A percentile compares a stretch with the other conserved stretches of the same genome.
These are phyloP conservation scores for Phyllotreta striolata DNA, from an alignment of 2,888 invertebrate genomes.

Conservation along the genomic window DNA sequence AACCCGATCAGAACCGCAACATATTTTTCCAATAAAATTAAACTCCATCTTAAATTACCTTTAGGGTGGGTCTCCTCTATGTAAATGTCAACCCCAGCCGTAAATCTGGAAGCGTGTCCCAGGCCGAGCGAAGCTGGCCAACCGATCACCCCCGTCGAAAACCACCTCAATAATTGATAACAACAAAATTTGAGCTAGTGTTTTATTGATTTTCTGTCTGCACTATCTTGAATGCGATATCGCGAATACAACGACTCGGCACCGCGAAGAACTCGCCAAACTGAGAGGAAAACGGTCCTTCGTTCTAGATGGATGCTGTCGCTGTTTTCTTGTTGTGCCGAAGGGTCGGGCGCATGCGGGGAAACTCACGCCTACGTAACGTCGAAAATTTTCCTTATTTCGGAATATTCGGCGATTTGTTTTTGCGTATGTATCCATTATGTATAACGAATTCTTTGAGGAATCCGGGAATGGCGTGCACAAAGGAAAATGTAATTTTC, in stretches of 20 bases:
- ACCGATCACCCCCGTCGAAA: constrained; percentile 13
- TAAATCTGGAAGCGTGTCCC: constrained; percentile 11
- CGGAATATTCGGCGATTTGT: constrained; percentile 12
- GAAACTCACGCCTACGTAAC: constrained; percentile 38
- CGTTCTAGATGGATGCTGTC: constrained; percentile 27
- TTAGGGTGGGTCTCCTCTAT: constrained; percentile 27
- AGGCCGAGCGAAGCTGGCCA: constrained; percentile 12
- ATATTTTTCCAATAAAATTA: constrained; percentile 5
- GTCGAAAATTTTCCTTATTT: constrained; percentile 28
- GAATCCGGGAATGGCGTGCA: too few relatives aligned
- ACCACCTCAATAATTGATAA: background rate
- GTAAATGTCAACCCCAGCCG: constrained; percentile 24
- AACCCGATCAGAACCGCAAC: background rate
- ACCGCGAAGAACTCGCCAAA: constrained; percentile 14
- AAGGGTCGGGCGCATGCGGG: constrained; percentile 29
- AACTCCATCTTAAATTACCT: constrained; percentile 20
- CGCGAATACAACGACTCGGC: constrained; percentile 4
- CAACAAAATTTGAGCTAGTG: constrained; percentile 3
- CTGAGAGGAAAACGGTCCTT: constrained; percentile 23
- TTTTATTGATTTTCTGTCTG: constrained; percentile 27
- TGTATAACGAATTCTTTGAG: too few relatives aligned
- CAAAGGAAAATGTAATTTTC: too few relatives aligned
- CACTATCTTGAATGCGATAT: constrained; percentile 13
- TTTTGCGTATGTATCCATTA: background rate
- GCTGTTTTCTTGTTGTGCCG: constrained; percentile 19